Conservation (phyloP, 2,113 vertebrate species). For the Zootoca vivipara region DNA sequence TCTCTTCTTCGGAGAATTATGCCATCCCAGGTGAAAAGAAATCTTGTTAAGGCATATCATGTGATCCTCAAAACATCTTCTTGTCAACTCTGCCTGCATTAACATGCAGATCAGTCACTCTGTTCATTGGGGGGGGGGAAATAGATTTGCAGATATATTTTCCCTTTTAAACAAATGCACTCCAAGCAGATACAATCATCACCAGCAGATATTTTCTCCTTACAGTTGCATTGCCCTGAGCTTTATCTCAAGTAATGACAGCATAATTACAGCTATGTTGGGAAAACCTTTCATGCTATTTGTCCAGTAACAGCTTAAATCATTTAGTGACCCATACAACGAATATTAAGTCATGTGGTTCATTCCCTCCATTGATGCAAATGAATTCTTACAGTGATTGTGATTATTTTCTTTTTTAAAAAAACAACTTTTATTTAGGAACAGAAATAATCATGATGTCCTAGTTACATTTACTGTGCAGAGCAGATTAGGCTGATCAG, state of each 20-base stretch:
- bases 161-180: constrained; percentile 36
- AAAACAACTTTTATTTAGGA: background rate
- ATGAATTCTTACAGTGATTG: background rate
- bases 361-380: background rate
- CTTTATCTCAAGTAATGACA: constrained; percentile 26
- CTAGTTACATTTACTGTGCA: background rate
- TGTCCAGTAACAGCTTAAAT: background rate
- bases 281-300: constrained; percentile 21
- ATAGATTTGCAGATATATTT: constrained; percentile 40
- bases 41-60: constrained; percentile 13
- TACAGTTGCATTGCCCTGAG: background rate
- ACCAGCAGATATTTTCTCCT: constrained; percentile 9
- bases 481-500: background rate
- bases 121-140: too few species aligned
- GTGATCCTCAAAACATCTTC: constrained; percentile 23
- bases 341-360: background rate
- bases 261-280: constrained; percentile 35
- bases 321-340: background rate
- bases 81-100: constrained; percentile 37
- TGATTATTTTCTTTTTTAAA: background rate
- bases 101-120: constrained; percentile 23
- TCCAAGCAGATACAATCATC: constrained; percentile 19
- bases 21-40: constrained; percentile 27
- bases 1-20: background rate
- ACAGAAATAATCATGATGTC: background rate